These are phyloP conservation scores for Electrophaes corylata DNA, from an alignment of 2,888 invertebrate species.

Conservation along the genomic window DNA sequence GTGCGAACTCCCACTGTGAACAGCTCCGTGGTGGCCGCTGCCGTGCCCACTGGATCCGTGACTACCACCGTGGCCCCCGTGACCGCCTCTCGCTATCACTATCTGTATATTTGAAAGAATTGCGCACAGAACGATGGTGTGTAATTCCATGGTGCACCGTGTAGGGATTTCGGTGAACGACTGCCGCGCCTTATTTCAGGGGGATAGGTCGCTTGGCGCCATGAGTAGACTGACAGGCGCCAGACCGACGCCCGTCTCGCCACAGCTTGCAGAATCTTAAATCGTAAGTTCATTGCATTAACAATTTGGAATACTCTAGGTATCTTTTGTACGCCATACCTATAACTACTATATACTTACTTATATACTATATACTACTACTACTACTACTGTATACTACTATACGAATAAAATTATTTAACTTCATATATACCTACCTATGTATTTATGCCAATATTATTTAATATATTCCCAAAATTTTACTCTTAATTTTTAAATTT, in stretches of 20 bases:
- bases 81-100: conserved; percentile 57
- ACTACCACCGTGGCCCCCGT: conserved; percentile 25
- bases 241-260: conserved; percentile 59
- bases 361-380: too few species aligned
- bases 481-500: too few species aligned
- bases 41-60: conserved; percentile 30
- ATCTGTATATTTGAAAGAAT: conserved; percentile 43
- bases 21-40: conserved; percentile 21
- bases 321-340: too few species aligned
- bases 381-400: too few species aligned
- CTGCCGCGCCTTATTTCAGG: conserved; percentile 57
- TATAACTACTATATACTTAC: too few species aligned
- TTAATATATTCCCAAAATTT: too few species aligned
- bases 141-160: conserved; percentile 63
- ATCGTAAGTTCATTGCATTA: conserved; percentile 30
- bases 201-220: conserved; percentile 62
- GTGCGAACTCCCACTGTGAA: conserved; percentile 39
- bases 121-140: conserved; percentile 47
- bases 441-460: too few species aligned
- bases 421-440: too few species aligned
- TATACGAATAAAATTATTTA: too few species aligned
- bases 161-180: conserved; percentile 64
- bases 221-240: conserved; percentile 67
- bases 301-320: not conserved
- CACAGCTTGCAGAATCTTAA: conserved; percentile 24